These are phyloP conservation scores for Leptosomus discolor DNA, from an alignment of 2,113 vertebrate genomes.

Conservation along the genomic window DNA sequence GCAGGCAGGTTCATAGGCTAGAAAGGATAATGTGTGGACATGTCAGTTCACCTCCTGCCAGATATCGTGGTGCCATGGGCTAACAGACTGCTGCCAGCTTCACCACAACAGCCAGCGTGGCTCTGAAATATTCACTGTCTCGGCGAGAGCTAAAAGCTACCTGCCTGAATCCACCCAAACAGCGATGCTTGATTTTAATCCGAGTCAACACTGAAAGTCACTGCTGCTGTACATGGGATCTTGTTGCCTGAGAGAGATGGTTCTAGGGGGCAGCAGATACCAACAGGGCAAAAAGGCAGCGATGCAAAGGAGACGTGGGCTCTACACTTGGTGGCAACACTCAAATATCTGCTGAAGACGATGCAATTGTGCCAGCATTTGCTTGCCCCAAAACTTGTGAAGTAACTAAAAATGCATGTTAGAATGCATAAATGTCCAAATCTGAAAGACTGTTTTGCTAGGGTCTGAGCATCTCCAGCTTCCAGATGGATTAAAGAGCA, in stretches of 20 bases:
- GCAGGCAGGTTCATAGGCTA: neutral
- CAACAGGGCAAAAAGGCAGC: neutral
- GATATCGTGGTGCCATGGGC: neutral
- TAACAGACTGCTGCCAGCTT: neutral
- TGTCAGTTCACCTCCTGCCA: neutral
- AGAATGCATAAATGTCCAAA: neutral
- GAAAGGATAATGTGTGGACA: neutral
- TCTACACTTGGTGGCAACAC: neutral
- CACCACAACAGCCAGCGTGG: rapidly evolving
- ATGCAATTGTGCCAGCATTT: neutral
- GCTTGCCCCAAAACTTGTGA: neutral
- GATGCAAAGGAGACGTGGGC: too few species aligned
- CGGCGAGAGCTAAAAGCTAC: neutral
- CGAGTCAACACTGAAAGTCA: neutral
- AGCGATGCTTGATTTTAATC: neutral
- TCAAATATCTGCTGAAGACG: neutral
- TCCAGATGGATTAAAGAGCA: neutral
- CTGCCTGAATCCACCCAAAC: neutral
- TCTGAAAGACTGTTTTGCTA: neutral
- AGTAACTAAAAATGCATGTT: neutral
- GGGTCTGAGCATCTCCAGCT: neutral
- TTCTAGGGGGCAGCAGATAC: neutral
- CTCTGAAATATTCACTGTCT: neutral
- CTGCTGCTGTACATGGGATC: neutral
- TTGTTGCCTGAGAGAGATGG: neutral